Conservation (phyloP, 2,797 vertebrate species). For the Meriones psammophilus region DNA sequence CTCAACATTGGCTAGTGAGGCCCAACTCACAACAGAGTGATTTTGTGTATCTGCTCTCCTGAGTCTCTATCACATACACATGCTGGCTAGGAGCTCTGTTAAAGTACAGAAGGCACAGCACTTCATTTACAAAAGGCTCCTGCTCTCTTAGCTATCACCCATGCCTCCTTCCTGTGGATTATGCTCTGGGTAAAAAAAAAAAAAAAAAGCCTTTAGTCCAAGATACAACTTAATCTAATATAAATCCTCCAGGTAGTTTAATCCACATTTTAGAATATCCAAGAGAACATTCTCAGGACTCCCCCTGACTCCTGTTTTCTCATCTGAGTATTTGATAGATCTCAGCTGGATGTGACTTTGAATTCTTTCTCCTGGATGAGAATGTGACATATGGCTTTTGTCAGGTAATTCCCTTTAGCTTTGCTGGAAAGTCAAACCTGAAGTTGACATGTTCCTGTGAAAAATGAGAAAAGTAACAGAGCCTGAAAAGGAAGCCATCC, state of each 20-base stretch:
- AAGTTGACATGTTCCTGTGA: slow-evolving; percentile 62
- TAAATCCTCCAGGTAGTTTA: background rate
- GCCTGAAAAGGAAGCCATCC: slow-evolving; percentile 60
- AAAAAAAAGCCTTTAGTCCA: background rate
- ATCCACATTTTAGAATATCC: slow-evolving; percentile 19
- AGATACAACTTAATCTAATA: background rate
- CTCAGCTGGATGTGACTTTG: slow-evolving; percentile 51
- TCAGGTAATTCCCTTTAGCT: slow-evolving; percentile 70
- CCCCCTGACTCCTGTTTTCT: slow-evolving; percentile 38
- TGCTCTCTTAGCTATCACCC: background rate
- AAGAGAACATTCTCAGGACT: slow-evolving; percentile 40
- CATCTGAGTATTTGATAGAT: slow-evolving; percentile 46
- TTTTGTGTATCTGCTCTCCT: background rate
- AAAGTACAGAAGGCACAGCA: background rate
- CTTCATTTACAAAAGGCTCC: background rate
- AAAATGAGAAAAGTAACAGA: slow-evolving; percentile 75
- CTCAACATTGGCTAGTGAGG: background rate
- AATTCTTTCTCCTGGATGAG: slow-evolving; percentile 58
- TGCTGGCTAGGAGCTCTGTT: background rate
- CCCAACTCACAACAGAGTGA: background rate
- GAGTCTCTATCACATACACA: background rate
- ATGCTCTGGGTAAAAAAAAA: background rate
- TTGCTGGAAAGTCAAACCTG: slow-evolving; percentile 72
- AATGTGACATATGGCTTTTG: slow-evolving; percentile 65
- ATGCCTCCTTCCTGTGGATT: background rate